phyloP scores from a whole-genome alignment of 2,797 vertebrate genomes.

The Cyprinodon diabolis region DNA sequence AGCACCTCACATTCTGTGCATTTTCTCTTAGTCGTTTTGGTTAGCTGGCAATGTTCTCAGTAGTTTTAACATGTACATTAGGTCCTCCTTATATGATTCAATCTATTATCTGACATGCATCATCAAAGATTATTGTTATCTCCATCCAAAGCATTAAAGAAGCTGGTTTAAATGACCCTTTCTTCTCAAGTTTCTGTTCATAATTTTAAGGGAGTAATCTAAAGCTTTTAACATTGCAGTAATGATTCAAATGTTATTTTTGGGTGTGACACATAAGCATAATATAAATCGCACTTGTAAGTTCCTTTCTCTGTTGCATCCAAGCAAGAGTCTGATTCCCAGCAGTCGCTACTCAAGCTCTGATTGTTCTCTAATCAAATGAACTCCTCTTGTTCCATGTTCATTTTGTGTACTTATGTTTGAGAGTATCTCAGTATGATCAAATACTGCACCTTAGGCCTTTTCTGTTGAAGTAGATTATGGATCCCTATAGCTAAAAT shows the following conservation, averaged over 20 bases:
- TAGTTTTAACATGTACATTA: no score
- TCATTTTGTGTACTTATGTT: conserved; percentile 47
- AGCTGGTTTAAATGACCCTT: no score
- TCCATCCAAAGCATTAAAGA: neutral
- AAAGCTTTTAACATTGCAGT: neutral
- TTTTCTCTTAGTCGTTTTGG: no score
- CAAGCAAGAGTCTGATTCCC: conserved; percentile 12
- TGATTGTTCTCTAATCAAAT: conserved; percentile 59
- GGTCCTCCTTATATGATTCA: no score
- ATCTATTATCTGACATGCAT: no score
- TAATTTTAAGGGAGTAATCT: neutral
- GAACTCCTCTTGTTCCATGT: conserved; percentile 37
- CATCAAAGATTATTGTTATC: neutral
- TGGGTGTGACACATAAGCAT: neutral
- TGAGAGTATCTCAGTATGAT: conserved; percentile 60
- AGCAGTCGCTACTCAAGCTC: conserved; percentile 18
- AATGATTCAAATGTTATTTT: neutral
- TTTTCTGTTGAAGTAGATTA: conserved; percentile 61
- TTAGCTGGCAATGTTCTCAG: no score
- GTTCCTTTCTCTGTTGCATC: conserved; percentile 3
- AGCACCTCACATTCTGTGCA: no score
- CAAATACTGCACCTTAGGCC: conserved; percentile 49
- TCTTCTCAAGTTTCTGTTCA: neutral
- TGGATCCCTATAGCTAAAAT: conserved; percentile 70
- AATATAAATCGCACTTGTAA: neutral